phyloP scores from a whole-genome alignment of 1,140 invertebrate species.

The Pseudomyrmex pallidus region DNA sequence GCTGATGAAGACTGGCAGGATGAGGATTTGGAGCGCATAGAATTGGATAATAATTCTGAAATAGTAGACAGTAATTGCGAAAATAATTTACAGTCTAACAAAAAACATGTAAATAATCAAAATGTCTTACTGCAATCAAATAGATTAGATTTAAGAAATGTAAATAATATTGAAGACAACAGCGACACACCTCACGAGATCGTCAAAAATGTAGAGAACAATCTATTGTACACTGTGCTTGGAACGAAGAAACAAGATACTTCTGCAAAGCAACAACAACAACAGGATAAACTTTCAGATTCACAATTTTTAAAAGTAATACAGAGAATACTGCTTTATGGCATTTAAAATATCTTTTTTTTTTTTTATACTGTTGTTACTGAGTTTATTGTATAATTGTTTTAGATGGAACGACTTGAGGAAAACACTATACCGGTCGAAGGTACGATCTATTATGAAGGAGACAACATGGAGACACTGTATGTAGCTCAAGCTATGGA shows the following conservation, averaged over 20 bases:
- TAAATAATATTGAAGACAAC: slow-evolving; percentile 67
- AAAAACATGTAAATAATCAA: slow-evolving; percentile 62
- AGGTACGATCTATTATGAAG: slow-evolving; percentile 83
- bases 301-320: slow-evolving; percentile 78
- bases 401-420: slow-evolving; percentile 80
- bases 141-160: slow-evolving; percentile 60
- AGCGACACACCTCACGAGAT: slow-evolving; percentile 77
- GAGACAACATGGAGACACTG: slow-evolving; percentile 80
- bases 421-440: slow-evolving; percentile 79
- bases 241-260: slow-evolving; percentile 80
- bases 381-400: slow-evolving; percentile 35
- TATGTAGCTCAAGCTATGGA: slow-evolving; percentile 79
- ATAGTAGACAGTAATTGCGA: background rate
- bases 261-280: slow-evolving; percentile 56
- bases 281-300: slow-evolving; percentile 65
- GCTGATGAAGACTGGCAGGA: slow-evolving; percentile 82
- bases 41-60: slow-evolving; percentile 39
- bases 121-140: slow-evolving; percentile 34
- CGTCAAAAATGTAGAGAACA: slow-evolving; percentile 81
- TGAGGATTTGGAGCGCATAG: slow-evolving; percentile 78
- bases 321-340: slow-evolving; percentile 7
- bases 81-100: slow-evolving; percentile 38
- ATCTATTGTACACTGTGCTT: slow-evolving; percentile 83
- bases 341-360: background rate
- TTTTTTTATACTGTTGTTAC: background rate